These are phyloP conservation scores for Epistrophe eligans DNA, from an alignment of 2,888 invertebrate species.

Conservation along the genomic window DNA sequence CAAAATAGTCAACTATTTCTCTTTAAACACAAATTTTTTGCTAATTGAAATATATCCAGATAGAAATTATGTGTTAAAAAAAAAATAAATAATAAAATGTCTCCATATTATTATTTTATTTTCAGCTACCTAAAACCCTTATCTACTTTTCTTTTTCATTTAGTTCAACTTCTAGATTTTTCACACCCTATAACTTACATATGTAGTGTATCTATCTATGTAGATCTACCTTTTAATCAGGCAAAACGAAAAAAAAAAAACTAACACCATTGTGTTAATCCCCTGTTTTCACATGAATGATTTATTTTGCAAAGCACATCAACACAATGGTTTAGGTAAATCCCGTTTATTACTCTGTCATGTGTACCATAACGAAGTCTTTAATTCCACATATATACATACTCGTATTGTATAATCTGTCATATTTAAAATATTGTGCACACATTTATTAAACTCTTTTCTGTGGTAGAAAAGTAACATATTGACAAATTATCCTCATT, in stretches of 20 bases:
- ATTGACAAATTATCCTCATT: conserved; percentile 39
- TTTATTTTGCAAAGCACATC: conserved; percentile 50
- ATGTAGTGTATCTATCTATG: background rate
- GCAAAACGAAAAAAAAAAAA: background rate
- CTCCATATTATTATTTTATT: too few relatives aligned
- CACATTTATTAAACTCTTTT: background rate
- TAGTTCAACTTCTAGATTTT: background rate
- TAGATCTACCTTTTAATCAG: background rate
- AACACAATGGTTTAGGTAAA: conserved; percentile 42
- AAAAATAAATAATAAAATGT: too few relatives aligned
- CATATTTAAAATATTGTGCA: conserved; percentile 50
- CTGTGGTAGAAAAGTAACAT: background rate
- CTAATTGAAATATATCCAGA: too few relatives aligned
- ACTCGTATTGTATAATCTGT: conserved; percentile 33
- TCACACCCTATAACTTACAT: conserved; percentile 3
- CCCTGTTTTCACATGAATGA: conserved; percentile 63
- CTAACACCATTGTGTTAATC: conserved; percentile 49
- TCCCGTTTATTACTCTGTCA: conserved; percentile 58
- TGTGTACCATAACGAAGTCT: conserved; percentile 55
- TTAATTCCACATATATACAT: conserved; percentile 39
- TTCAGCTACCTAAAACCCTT: background rate
- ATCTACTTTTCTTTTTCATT: background rate
- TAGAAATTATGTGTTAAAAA: too few relatives aligned
- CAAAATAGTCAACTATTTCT: too few relatives aligned
- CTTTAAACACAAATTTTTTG: too few relatives aligned